Evolutionary conservation across 37 sponge, comb jelly and placozoan genomes (phyloP), one percentile per base, ranked within the genome.

Genomic region (Spongia lamella): DNA sequence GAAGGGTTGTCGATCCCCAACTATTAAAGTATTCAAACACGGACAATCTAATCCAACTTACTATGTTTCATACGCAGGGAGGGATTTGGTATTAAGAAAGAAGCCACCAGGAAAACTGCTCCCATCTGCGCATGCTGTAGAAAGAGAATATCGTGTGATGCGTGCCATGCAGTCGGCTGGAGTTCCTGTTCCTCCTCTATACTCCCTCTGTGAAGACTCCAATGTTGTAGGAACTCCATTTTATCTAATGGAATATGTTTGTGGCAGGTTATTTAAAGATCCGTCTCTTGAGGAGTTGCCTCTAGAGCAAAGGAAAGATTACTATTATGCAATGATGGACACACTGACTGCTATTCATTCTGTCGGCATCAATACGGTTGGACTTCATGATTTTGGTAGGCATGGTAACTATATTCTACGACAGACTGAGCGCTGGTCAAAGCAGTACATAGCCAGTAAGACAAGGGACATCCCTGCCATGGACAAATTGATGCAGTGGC

Each of bases 1-100:
- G 7, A 56, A 82, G 14, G 75, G 66, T 49, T 37, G 11, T 1
- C 24, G 13, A 4, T 43, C 53, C 2, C 68, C 70, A 0, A 31
- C 62, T 0, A 50, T 88, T 47, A 50, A 79, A 6, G 70, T 77
- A 72, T 78, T 76, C 30, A 65, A 78, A 15, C 83, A 88, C 21
- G 93, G 93, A 20, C 88, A 92, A 67, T 92, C 93, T 19, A 92
- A 92, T 53, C 93, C 93, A 22, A 92, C 93, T 50, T 92, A 88
- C 68, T 76, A 84, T 29, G 19, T 92, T 25, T 73, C 59, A 16
- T 83, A 78, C 72, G 78, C 64, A n/a, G 82, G 84, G 0, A 49
- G 53, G 22, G 63, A 81, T 32, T 47, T 84, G 24, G 93, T 92
- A 11, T 63, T 92, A 51, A 56, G 93, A 50, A 92, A 88, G 61